Evolutionary conservation across 2,797 vertebrate genomes (phyloP).

Genomic region (Nyctibius grandis): DNA sequence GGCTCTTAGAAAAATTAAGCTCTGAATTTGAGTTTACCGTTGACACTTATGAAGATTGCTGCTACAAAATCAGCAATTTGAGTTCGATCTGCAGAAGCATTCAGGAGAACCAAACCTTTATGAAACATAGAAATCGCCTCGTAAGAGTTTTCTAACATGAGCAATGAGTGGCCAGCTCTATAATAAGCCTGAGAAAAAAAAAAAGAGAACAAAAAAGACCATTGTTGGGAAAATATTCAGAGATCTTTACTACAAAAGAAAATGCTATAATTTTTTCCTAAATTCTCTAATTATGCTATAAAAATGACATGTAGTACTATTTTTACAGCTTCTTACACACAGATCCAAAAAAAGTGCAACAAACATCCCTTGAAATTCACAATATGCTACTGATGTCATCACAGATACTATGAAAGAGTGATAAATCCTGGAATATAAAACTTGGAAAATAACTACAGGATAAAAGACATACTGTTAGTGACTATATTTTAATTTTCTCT

Average conservation of each 20-base stretch:
- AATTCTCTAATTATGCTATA: background rate
- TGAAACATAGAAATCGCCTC: conserved; percentile 64
- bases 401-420: background rate
- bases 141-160: conserved; percentile 33
- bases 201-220: background rate
- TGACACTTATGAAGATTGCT: conserved; percentile 70
- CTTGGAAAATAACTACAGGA: background rate
- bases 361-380: background rate
- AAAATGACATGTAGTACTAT: background rate
- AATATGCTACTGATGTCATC: background rate
- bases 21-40: conserved; percentile 54
- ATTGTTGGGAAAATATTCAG: background rate
- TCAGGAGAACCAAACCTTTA: conserved; percentile 62
- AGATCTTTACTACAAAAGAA: background rate
- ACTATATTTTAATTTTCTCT: background rate
- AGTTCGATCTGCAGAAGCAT: conserved; percentile 1
- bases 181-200: conserved; percentile 71
- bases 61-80: conserved; percentile 72
- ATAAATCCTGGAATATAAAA: background rate
- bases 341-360: background rate
- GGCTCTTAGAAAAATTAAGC: background rate
- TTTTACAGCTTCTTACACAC: background rate
- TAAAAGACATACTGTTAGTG: background rate
- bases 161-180: conserved; percentile 69
- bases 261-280: background rate